Evolutionary conservation across 1,140 invertebrate species (phyloP).

Genomic region (Mizuhopecten yessoensis): DNA sequence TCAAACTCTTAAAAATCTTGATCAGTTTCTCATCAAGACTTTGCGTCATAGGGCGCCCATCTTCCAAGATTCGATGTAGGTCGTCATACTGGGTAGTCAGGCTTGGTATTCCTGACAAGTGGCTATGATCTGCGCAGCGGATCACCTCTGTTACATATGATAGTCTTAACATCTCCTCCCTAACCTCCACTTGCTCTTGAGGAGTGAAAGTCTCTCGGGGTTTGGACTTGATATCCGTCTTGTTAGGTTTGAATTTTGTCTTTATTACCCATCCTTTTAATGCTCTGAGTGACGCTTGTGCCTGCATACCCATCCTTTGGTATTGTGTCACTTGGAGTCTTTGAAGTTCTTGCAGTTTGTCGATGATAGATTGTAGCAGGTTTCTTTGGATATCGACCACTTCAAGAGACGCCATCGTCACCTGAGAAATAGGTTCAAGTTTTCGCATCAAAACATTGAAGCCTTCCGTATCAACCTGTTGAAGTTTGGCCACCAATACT

Average conservation of each 20-base stretch:
- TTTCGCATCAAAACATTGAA: neutral
- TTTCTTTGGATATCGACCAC: neutral
- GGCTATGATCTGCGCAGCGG: slow-evolving; percentile 7
- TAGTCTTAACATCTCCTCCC: slow-evolving; percentile 12
- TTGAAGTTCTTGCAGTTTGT: neutral
- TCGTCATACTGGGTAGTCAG: neutral
- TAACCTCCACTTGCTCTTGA: neutral
- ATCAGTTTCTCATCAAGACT: neutral
- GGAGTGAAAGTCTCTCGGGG: neutral
- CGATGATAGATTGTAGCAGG: neutral
- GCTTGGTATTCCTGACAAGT: neutral
- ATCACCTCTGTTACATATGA: neutral
- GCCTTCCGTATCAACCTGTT: neutral
- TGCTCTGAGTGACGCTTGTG: neutral
- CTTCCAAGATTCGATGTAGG: neutral
- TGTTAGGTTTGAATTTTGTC: slow-evolving; percentile 10
- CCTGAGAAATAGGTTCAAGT: neutral
- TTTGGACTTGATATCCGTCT: neutral
- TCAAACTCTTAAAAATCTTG: neutral
- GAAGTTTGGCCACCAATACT: neutral
- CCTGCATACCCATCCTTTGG: neutral
- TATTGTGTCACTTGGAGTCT: neutral
- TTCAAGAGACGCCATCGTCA: slow-evolving; percentile 25
- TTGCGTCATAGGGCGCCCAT: neutral
- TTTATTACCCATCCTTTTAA: neutral